These are phyloP conservation scores for Diplazon laetatorius DNA, from an alignment of 2,888 invertebrate genomes.

Conservation along the genomic window DNA sequence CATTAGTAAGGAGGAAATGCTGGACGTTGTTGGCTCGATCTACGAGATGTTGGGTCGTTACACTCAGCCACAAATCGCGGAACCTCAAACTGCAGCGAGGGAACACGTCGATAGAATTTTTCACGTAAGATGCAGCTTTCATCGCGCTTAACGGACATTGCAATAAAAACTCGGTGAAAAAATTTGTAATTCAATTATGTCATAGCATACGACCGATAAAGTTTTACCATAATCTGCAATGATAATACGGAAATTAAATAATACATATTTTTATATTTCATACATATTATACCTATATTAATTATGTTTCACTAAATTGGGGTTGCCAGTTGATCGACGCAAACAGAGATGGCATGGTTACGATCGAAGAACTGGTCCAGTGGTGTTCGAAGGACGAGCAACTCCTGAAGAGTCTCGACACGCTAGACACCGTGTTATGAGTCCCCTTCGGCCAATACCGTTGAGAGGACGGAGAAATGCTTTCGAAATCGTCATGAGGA, in stretches of 20 bases:
- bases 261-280: background rate
- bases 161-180: too few species aligned
- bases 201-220: too few species aligned
- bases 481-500: background rate
- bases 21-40: slow-evolving; percentile 91
- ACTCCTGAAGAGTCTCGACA: slow-evolving; percentile 87
- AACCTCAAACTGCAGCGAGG: slow-evolving; percentile 86
- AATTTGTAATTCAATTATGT: too few species aligned
- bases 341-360: slow-evolving; percentile 91
- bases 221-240: too few species aligned
- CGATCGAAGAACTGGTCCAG: slow-evolving; percentile 90
- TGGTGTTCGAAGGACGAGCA: slow-evolving; percentile 91
- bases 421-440: slow-evolving; percentile 91
- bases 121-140: slow-evolving; percentile 85
- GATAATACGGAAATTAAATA: too few species aligned
- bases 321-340: slow-evolving; percentile 90
- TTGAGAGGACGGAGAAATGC: slow-evolving; percentile 23
- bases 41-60: slow-evolving; percentile 93
- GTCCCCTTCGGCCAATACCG: slow-evolving; percentile 51
- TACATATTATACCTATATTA: background rate
- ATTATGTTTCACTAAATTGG: slow-evolving; percentile 48
- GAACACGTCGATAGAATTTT: slow-evolving; percentile 95
- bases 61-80: slow-evolving; percentile 89
- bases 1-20: slow-evolving; percentile 93
- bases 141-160: too few species aligned